phyloP scores from a whole-genome alignment of 2,888 invertebrate species.

The Harpalus rufipes region DNA sequence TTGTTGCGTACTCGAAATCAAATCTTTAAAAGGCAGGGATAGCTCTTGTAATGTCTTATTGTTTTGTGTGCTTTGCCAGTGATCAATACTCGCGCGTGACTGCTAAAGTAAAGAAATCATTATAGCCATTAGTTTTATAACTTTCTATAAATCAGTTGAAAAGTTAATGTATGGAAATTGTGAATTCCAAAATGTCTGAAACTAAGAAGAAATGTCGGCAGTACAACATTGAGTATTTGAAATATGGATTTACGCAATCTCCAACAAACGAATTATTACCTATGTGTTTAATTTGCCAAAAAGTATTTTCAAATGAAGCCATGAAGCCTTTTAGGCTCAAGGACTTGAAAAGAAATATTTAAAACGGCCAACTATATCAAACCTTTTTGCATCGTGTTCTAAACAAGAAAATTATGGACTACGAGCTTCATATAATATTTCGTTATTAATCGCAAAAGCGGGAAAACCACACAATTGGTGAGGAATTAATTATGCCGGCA shows the following conservation, averaged over 20 bases:
- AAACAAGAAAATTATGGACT: slow-evolving; percentile 66
- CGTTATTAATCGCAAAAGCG: slow-evolving; percentile 66
- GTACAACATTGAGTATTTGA: slow-evolving; percentile 64
- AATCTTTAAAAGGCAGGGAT: no score
- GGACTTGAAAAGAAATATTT: slow-evolving; percentile 47
- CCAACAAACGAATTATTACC: slow-evolving; percentile 43
- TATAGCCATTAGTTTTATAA: no score
- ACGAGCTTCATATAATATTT: slow-evolving; percentile 69
- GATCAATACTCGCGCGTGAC: no score
- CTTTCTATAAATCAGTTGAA: not conserved
- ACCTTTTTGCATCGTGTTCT: slow-evolving; percentile 54
- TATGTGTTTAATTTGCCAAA: slow-evolving; percentile 68
- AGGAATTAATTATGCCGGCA: slow-evolving; percentile 69
- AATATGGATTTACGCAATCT: slow-evolving; percentile 64
- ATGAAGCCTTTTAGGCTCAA: slow-evolving; percentile 67
- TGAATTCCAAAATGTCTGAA: not conserved
- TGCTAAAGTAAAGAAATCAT: no score
- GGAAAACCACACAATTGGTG: slow-evolving; percentile 68
- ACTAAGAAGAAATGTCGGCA: slow-evolving; percentile 1
- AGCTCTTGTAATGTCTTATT: no score
- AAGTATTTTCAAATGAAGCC: slow-evolving; percentile 70
- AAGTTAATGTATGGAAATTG: not conserved
- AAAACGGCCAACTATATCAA: slow-evolving; percentile 26
- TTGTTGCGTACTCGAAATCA: no score
- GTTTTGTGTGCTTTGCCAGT: no score